Conservation (phyloP, 1,140 invertebrate species). For the Trichomalopsis sarcophagae region DNA sequence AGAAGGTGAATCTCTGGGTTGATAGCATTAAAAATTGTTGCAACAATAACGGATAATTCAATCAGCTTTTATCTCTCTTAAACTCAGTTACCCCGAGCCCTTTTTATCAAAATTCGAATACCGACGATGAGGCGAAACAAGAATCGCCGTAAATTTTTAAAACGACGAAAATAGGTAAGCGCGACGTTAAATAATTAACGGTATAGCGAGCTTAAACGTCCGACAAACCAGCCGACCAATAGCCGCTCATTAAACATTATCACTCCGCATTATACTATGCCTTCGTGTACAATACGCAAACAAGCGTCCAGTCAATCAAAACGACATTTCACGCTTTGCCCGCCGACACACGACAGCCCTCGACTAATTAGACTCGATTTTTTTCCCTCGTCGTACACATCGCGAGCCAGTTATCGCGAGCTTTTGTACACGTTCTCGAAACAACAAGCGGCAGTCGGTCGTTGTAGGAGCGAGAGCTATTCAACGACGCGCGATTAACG, state of each 20-base stretch:
- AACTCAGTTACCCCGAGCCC: too few species aligned
- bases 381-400: neutral
- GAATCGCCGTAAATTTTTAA: too few species aligned
- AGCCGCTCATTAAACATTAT: neutral
- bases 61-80: too few species aligned
- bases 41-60: too few species aligned
- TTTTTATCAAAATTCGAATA: too few species aligned
- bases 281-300: neutral
- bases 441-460: neutral
- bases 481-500: constrained; percentile 12
- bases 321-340: neutral
- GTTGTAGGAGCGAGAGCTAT: neutral
- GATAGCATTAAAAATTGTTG: too few species aligned
- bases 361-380: neutral
- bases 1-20: too few species aligned
- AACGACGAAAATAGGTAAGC: too few species aligned
- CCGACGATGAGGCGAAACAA: too few species aligned
- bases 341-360: neutral
- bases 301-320: neutral
- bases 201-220: too few species aligned
- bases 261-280: neutral
- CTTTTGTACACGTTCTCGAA: neutral
- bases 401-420: too few species aligned
- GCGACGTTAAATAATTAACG: too few species aligned
- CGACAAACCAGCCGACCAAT: neutral